Percentiles rank a stretch among this genome's conserved stretches.
phyloP scores from a whole-genome alignment of 2,113 vertebrate genomes.

The Zosterops lateralis region DNA sequence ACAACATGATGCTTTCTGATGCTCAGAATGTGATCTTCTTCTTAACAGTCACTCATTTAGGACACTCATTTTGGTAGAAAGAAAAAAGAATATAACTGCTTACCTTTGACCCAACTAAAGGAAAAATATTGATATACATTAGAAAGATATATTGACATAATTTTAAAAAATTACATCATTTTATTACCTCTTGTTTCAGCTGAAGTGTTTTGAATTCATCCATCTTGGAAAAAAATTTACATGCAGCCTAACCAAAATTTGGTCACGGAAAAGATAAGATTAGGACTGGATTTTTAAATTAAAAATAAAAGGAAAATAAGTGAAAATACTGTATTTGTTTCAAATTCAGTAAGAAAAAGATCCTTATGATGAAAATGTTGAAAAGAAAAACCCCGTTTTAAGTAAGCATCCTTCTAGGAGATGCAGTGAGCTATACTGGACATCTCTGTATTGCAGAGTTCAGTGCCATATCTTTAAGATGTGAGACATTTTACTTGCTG shows the following conservation, averaged over 20 bases:
- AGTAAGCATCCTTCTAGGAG: neutral
- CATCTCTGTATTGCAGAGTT: neutral
- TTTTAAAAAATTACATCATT: neutral
- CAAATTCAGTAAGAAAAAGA: neutral
- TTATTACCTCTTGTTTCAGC: neutral
- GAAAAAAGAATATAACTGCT: neutral
- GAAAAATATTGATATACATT: neutral
- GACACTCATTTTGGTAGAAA: neutral
- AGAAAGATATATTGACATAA: neutral
- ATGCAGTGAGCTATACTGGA: neutral
- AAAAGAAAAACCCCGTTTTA: neutral
- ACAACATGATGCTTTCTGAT: neutral
- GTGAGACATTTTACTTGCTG: neutral
- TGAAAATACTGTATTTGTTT: neutral
- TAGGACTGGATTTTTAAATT: neutral
- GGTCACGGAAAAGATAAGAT: accelerated
- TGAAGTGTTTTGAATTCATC: neutral
- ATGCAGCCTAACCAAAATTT: neutral
- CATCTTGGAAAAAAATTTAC: neutral
- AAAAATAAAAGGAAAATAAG: neutral
- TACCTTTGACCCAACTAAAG: neutral
- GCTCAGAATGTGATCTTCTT: neutral
- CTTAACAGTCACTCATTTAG: neutral
- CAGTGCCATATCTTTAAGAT: neutral
- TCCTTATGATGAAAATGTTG: neutral